A percentile compares a stretch with the other conserved stretches of the same genome.
Evolutionary conservation across 2,113 vertebrate genomes (phyloP).

Genomic region (Poeciliopsis occidentalis): DNA sequence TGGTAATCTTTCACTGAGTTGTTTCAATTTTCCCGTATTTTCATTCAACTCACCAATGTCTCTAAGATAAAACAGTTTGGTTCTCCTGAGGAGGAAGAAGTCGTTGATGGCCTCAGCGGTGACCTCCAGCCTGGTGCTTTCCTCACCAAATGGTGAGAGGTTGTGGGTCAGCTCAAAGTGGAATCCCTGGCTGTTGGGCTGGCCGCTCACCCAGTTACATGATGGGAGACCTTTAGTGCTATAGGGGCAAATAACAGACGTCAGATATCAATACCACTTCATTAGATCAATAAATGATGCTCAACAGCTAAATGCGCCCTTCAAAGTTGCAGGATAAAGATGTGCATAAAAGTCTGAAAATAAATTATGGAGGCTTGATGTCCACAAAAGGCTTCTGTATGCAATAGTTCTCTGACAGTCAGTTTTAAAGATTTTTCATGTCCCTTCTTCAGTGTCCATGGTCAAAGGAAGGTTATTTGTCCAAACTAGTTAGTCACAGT

Average conservation of each 20-base stretch:
- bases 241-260: background rate
- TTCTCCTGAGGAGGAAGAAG: slow-evolving; percentile 28
- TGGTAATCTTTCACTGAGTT: no score
- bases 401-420: no score
- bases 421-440: no score
- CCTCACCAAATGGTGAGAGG: slow-evolving; percentile 73
- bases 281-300: background rate
- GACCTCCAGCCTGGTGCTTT: slow-evolving; percentile 62
- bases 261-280: background rate
- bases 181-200: slow-evolving; percentile 8
- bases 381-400: no score
- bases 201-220: slow-evolving; percentile 57
- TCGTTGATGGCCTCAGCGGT: slow-evolving; percentile 62
- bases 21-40: background rate
- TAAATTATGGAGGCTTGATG: background rate
- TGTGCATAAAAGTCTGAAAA: background rate
- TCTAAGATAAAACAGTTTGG: slow-evolving; percentile 70
- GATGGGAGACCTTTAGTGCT: slow-evolving; percentile 38
- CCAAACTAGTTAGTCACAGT: no score
- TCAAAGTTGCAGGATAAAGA: no score
- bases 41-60: slow-evolving; percentile 74
- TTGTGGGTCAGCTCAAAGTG: slow-evolving; percentile 66
- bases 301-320: background rate
- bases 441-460: no score
- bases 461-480: no score